A percentile compares a stretch with the other conserved stretches of the same genome.
These are phyloP conservation scores for Bicyclus anynana DNA, from an alignment of 1,140 invertebrate species.

Conservation along the genomic window DNA sequence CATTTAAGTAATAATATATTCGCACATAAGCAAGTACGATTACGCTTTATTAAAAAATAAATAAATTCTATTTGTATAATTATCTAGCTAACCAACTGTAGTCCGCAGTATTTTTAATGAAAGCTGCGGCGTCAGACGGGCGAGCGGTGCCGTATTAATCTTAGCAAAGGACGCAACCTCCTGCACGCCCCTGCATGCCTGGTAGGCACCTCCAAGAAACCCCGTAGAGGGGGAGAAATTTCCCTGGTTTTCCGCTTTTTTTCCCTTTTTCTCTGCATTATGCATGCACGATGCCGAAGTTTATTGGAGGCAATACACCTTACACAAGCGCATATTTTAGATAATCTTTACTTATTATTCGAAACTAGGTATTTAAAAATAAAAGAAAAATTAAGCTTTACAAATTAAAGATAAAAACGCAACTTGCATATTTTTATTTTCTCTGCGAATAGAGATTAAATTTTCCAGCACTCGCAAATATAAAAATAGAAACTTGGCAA, in stretches of 20 bases:
- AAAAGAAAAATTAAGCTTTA: too few species aligned
- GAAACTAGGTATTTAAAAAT: too few species aligned
- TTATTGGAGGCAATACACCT: slow-evolving; percentile 7
- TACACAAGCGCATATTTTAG: too few species aligned
- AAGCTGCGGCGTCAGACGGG: slow-evolving; percentile 65
- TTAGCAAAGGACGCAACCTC: slow-evolving; percentile 63
- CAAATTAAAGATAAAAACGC: too few species aligned
- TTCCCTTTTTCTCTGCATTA: slow-evolving; percentile 46
- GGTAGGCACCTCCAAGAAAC: slow-evolving; percentile 61
- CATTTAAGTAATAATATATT: too few species aligned
- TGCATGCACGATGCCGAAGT: slow-evolving; percentile 36
- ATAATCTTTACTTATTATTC: too few species aligned
- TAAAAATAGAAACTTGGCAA: slow-evolving; percentile 7
- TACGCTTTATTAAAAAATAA: too few species aligned
- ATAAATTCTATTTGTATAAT: too few species aligned
- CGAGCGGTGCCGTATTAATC: slow-evolving; percentile 69
- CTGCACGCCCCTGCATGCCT: slow-evolving; percentile 58
- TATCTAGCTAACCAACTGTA: slow-evolving; percentile 48
- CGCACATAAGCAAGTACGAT: too few species aligned
- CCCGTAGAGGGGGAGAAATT: slow-evolving; percentile 51
- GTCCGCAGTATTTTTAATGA: slow-evolving; percentile 69
- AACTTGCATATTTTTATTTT: background rate
- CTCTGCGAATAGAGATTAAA: background rate
- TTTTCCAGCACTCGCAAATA: background rate
- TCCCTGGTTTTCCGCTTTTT: slow-evolving; percentile 57